These are phyloP conservation scores for Ephydatia muelleri DNA, from an alignment of 37 sponge, comb jelly and placozoan species.

Conservation along the genomic window DNA sequence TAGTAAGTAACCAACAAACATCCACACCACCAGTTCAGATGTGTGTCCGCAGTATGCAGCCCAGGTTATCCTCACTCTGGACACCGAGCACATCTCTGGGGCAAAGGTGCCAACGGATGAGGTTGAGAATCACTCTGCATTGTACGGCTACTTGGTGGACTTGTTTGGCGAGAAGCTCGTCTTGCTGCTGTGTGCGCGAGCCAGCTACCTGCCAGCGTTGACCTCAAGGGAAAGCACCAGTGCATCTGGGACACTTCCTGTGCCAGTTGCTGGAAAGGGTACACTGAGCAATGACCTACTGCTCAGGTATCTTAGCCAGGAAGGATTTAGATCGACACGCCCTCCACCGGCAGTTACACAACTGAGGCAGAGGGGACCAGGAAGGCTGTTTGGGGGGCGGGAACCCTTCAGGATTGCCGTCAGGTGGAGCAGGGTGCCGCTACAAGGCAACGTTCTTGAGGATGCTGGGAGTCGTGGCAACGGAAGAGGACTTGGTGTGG, in stretches of 20 bases:
- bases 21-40: not conserved
- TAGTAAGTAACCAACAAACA: conserved; percentile 37
- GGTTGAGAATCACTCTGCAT: not conserved
- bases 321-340: conserved; percentile 23
- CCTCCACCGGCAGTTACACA: conserved; percentile 4
- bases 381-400: conserved; percentile 1
- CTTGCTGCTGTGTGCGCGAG: conserved; percentile 1
- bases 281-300: not conserved
- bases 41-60: conserved; percentile 14
- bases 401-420: conserved; percentile 17
- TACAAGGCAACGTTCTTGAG: conserved; percentile 29
- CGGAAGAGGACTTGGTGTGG: not conserved
- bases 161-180: conserved; percentile 63
- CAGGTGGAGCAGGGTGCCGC: conserved; percentile 10
- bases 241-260: not conserved
- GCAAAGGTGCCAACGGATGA: not conserved
- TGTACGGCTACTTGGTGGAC: conserved; percentile 49
- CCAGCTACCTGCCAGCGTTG: not conserved
- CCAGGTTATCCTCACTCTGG: not conserved
- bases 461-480: not conserved
- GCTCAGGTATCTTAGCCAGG: conserved; percentile 19
- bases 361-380: not conserved
- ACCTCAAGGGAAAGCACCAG: not conserved
- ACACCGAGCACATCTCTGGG: not conserved
- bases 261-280: not conserved